phyloP scores from a whole-genome alignment of 2,888 invertebrate genomes.

The Diachrysia chrysitis region DNA sequence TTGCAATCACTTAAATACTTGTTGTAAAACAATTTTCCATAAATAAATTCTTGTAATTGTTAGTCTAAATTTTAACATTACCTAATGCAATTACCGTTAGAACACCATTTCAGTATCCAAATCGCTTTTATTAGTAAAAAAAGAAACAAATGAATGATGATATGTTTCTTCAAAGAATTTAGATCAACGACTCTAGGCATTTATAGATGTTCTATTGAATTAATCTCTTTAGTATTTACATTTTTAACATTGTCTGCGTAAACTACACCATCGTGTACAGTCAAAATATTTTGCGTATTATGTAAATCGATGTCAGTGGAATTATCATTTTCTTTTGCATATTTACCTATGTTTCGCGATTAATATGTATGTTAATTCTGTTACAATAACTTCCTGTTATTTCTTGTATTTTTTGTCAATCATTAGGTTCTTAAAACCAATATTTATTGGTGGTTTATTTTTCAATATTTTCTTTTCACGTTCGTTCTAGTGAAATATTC shows the following conservation, averaged over 20 bases:
- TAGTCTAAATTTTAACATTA: slow-evolving; percentile 1
- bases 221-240: background rate
- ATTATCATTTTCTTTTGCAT: slow-evolving; percentile 23
- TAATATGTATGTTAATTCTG: slow-evolving; percentile 37
- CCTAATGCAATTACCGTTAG: background rate
- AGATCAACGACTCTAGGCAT: background rate
- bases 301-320: slow-evolving; percentile 13
- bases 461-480: slow-evolving; percentile 2
- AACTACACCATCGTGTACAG: background rate
- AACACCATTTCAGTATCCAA: background rate
- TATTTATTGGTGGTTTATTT: background rate
- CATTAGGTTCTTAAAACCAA: slow-evolving; percentile 5
- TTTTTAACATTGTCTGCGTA: slow-evolving; percentile 4
- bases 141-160: background rate
- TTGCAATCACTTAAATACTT: slow-evolving; percentile 8
- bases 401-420: background rate
- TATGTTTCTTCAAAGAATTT: background rate
- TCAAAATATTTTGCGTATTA: slow-evolving; percentile 3
- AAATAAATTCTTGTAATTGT: background rate
- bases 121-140: background rate
- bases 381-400: slow-evolving; percentile 33
- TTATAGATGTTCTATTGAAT: background rate
- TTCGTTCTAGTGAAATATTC: slow-evolving; percentile 21
- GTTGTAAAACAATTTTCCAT: background rate
- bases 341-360: slow-evolving; percentile 11